Percentiles rank a stretch among this genome's conserved stretches.
Conservation (phyloP, 1,140 invertebrate genomes). For the Zelostemma sp. region DNA sequence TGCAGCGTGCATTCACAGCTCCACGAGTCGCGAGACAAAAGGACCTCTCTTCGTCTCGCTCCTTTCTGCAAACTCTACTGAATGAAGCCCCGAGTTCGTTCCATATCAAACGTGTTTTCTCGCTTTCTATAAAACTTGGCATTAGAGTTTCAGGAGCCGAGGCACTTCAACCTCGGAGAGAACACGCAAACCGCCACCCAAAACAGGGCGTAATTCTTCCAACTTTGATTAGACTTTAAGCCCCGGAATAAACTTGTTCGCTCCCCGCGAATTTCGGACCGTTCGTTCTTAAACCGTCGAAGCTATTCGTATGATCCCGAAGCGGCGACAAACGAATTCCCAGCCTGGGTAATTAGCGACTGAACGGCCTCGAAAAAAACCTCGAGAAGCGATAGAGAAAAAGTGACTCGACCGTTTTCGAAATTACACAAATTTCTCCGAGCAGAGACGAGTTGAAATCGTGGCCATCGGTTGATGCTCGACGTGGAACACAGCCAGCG, state of each 20-base stretch:
- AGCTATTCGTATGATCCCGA: too few species aligned
- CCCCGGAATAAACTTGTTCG: too few species aligned
- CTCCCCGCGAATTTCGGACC: too few species aligned
- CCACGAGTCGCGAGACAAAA: conserved; percentile 57
- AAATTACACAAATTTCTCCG: conserved; percentile 2
- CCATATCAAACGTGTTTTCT: neutral
- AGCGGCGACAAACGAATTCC: too few species aligned
- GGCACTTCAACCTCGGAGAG: neutral
- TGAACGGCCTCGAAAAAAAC: too few species aligned
- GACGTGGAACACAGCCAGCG: neutral
- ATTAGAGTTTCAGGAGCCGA: neutral
- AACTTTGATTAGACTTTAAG: too few species aligned
- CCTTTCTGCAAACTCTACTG: conserved; percentile 39
- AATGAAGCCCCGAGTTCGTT: neutral
- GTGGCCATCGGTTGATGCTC: conserved; percentile 4
- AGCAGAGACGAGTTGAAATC: neutral
- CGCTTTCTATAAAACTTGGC: neutral
- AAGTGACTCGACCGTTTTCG: neutral
- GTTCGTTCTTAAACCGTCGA: too few species aligned
- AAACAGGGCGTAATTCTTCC: too few species aligned
- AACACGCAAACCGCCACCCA: too few species aligned
- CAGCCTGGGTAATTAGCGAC: too few species aligned
- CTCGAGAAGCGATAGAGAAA: too few species aligned
- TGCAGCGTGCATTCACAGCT: conserved; percentile 60
- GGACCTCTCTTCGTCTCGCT: conserved; percentile 17